Base-by-base conservation (phyloP, 2,113 vertebrate genomes). In the Erpornis zantholeuca region DNA sequence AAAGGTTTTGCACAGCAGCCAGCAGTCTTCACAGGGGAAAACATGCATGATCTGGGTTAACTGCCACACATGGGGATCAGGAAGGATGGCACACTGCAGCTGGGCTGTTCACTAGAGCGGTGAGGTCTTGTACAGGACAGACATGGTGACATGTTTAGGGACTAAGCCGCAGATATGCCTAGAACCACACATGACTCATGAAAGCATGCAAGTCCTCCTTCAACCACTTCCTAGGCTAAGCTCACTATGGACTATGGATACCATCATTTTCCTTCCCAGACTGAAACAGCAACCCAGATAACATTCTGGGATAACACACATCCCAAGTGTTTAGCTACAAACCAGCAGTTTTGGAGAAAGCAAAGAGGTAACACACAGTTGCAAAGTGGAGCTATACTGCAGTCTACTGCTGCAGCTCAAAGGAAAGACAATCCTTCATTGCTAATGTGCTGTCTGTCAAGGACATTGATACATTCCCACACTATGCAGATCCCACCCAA, bases 81-180 rank as follows among this genome's bases (percentile, higher is more conserved):
- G 15, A 79, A 11, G 27, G 33, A 35, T 36, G n/a, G 23, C 27
- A 42, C 2, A 44, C 4, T 12, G 29, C 53, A 77, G 38, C 63
- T 40, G 16, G 25, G 38, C 29, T 73, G 63, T 4, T 47, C 21
- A 5, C 35, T 14, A 44, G 12, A 56, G 21, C 14, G 1, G 3
- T 3, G 5, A 7, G 7, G 12, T 52, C 56, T 33, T 12, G 11
- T 33, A 42, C 45, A 15, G 29, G n/a, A 42, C 7, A 11, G 29
- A n/a, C 27, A 38, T 0, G 0, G 61, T n/a, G n/a, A 69, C 20
- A 7, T 6, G n/a, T 13, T 59, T 31, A 24, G 33, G 75, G 65
- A 64, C 29, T 17, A 54, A 78, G 70, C 40, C 83, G 49, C 53
- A 90, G 63, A 57, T 28, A 21, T 8, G 29, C 33, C 61, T 59